Evolutionary conservation across 2,888 invertebrate genomes (phyloP).

Genomic region (Sericinus montela): DNA sequence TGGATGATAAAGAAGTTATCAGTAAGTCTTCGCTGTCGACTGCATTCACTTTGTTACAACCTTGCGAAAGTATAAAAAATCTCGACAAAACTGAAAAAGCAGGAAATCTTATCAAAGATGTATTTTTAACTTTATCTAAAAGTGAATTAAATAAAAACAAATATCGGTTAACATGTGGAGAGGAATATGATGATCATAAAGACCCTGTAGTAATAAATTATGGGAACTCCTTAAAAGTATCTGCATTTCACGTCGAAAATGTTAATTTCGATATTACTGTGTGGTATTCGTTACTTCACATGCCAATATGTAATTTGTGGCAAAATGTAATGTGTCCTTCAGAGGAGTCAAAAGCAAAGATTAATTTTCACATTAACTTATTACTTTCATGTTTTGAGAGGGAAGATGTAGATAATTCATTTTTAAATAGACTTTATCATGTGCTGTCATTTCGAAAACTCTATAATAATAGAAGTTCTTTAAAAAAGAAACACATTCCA

Average conservation of each 20-base stretch:
- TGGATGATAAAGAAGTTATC: conserved; percentile 28
- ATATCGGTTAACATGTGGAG: conserved; percentile 57
- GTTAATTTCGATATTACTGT: conserved; percentile 56
- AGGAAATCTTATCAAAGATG: conserved; percentile 45
- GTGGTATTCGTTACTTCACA: conserved; percentile 41
- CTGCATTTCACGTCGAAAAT: conserved; percentile 59
- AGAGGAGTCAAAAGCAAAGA: conserved; percentile 53
- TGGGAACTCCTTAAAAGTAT: conserved; percentile 53
- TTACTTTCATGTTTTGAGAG: conserved; percentile 62
- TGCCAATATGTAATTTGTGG: conserved; percentile 63
- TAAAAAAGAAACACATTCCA: conserved; percentile 45
- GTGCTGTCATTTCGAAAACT: conserved; percentile 62
- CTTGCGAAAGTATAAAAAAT: conserved; percentile 23
- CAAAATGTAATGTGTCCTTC: conserved; percentile 31
- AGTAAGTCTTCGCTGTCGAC: conserved; percentile 39
- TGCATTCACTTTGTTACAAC: conserved; percentile 30
- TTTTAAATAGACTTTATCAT: conserved; percentile 56
- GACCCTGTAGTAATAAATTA: conserved; percentile 56
- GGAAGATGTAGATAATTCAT: conserved; percentile 55
- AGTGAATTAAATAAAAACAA: conserved; percentile 44
- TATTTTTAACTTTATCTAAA: conserved; percentile 51
- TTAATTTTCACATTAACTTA: conserved; percentile 62
- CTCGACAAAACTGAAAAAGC: conserved; percentile 41
- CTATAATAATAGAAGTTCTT: conserved; percentile 61
- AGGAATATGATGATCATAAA: conserved; percentile 56